Evolutionary conservation across 2,113 vertebrate species (phyloP), one percentile per base, ranked within the genome.

Genomic region (Zootoca vivipara): DNA sequence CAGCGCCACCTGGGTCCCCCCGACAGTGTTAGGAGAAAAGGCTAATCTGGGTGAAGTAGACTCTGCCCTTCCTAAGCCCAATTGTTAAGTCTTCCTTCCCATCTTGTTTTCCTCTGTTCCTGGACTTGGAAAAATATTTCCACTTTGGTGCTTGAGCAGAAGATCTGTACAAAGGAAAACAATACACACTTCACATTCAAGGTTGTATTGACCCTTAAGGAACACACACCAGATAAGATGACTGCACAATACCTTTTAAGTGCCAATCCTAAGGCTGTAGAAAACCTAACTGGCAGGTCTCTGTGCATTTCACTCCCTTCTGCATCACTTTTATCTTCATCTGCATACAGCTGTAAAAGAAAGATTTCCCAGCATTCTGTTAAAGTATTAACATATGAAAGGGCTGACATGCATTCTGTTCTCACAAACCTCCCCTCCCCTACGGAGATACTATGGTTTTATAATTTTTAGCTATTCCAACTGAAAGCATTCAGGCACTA

Each of bases 41-140:
- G 40, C n/a, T 83, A 80, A 70, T 88, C 91, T 72, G 86, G 83
- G 40, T 91, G 85, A 92, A 92, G 80, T 85, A 4, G 0, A 91
- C 90, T 87, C 15, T 75, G 91, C 90, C 90, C 82, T 93, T 93
- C 86, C 78, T 81, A 35, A 18, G 4, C n/a, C 83, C 67, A 91
- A 88, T 33, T 83, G 56, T 0, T 1, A 91, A 88, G 88, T 85
- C 70, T 67, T 93, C 86, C 70, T 67, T 93, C 86, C 83, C 46
- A 20, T 65, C 52, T 91, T 78, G 65, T 91, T 93, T 87, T 91
- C 35, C 24, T 91, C 82, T 33, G 0, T 85, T 90, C 85, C 70
- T 26, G 85, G 9, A 65, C 18, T 81, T 84, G 85, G 82, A 52
- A 78, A 83, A 78, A 72, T 35, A 28, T 67, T 87, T 42, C 5